These are phyloP conservation scores for Circaetus gallicus DNA, from an alignment of 2,113 vertebrate species.

Conservation along the genomic window DNA sequence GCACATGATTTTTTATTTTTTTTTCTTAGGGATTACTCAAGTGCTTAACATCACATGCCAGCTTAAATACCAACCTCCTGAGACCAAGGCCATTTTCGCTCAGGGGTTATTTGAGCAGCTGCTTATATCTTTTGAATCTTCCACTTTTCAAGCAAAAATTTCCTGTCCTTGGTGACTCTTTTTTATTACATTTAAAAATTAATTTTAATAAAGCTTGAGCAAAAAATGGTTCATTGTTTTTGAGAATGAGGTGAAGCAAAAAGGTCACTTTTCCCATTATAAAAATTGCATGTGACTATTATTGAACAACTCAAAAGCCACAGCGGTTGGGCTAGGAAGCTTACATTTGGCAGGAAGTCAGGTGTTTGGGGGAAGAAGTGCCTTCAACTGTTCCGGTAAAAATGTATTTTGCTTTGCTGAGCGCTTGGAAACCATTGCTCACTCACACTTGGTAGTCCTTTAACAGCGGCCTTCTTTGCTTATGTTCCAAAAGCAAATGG, in stretches of 20 bases:
- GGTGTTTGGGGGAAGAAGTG: background rate
- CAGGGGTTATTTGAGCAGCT: background rate
- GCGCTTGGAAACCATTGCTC: background rate
- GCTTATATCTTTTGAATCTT: conserved; percentile 2
- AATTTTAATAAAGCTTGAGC: background rate
- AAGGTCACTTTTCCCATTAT: background rate
- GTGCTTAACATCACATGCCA: conserved; percentile 18
- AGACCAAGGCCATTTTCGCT: background rate
- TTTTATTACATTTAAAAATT: background rate
- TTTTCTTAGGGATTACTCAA: background rate
- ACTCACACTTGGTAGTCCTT: background rate
- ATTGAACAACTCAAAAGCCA: background rate
- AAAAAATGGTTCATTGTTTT: background rate
- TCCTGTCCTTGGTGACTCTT: background rate
- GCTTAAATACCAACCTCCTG: conserved; percentile 2
- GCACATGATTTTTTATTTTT: background rate
- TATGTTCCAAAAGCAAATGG: background rate
- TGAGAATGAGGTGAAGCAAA: background rate
- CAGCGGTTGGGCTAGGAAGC: background rate
- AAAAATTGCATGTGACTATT: background rate
- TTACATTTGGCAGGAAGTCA: background rate
- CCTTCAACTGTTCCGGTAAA: background rate
- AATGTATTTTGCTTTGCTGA: conserved; percentile 3
- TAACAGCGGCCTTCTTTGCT: background rate
- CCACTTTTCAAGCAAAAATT: background rate